Evolutionary conservation across 2,888 invertebrate genomes (phyloP), one percentile per base, ranked within the genome.

Genomic region (Odontocerum albicorne): DNA sequence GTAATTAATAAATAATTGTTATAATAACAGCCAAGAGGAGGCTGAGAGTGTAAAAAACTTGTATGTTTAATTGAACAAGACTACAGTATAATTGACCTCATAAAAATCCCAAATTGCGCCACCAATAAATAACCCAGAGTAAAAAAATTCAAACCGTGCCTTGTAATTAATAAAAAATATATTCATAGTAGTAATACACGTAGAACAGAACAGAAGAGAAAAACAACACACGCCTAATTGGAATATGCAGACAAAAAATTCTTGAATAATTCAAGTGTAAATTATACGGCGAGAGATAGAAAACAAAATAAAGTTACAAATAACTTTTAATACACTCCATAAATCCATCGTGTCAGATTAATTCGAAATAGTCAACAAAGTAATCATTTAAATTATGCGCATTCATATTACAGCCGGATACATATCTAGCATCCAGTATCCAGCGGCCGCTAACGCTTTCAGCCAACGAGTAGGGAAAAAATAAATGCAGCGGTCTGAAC

Each of bases 301-400:
- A 44, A 53, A 36, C 22, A 45, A 57, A 49, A 57, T 45, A 57
- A 38, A 57, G 49, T 53, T 53, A 57, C 57, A 53, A 57, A 57
- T 57, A 57, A 51, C 43, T 39, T 56, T 46, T 44, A 49, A 49
- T 45, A 35, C 32, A 45, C 27, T 13, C 53, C 17, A 57, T 57
- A 57, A 57, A 57, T 57, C 49, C 45, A 36, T 49, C 45, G 33
- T 20, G 49, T 49, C 49, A 49, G 53, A 57, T 57, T 57, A 57
- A 57, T 57, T 53, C 53, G 33, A 49, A 53, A 54, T 57, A 53
- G 53, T 57, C 57, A 57, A 57, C 57, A 57, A 39, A 49, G 57
- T 45, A 49, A 54, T 57, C 44, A 53, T 57, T 53, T 57, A 53
- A 54, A 53, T 54, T 46, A 54, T 57, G 53, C 57, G 53, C 57